phyloP scores from a whole-genome alignment of 1,140 invertebrate genomes.

The Drosophila mojavensis region DNA sequence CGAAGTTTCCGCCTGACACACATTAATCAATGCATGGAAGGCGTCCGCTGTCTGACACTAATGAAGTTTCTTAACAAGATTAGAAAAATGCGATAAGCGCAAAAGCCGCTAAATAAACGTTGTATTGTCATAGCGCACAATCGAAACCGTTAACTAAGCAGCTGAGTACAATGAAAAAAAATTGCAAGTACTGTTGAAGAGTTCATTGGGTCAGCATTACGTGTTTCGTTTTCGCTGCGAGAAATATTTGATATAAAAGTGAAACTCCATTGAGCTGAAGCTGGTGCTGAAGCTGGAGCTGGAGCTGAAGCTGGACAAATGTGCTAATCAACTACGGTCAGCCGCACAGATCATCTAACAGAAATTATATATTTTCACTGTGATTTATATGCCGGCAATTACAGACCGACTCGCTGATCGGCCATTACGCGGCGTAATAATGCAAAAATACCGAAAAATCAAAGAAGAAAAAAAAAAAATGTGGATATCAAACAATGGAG shows the following conservation, averaged over 20 bases:
- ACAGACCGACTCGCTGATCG: conserved; percentile 70
- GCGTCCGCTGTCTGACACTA: conserved; percentile 68
- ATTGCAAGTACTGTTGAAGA: conserved; percentile 37
- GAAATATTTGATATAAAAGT: conserved; percentile 50
- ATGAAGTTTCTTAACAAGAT: conserved; percentile 81
- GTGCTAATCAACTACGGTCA: conserved; percentile 68
- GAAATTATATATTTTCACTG: conserved; percentile 75
- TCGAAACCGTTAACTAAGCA: conserved; percentile 19
- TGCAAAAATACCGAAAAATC: conserved; percentile 55
- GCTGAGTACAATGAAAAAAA: neutral
- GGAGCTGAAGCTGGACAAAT: conserved; percentile 52
- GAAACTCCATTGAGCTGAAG: conserved; percentile 53
- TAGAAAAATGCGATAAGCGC: conserved; percentile 58
- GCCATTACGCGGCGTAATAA: conserved; percentile 71
- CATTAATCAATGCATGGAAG: conserved; percentile 68
- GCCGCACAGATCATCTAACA: conserved; percentile 50
- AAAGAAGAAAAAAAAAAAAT: conserved; percentile 3
- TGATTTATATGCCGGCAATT: conserved; percentile 78
- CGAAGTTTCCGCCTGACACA: conserved; percentile 53
- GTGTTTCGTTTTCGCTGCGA: conserved; percentile 16
- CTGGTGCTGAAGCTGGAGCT: conserved; percentile 13
- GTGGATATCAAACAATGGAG: conserved; percentile 37
- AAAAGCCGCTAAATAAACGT: conserved; percentile 10
- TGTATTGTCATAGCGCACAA: conserved; percentile 4
- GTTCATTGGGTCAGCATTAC: conserved; percentile 74